Percentiles rank a stretch among this genome's conserved stretches.
phyloP scores from a whole-genome alignment of 2,797 vertebrate genomes.

The Molossus alvarezi region DNA sequence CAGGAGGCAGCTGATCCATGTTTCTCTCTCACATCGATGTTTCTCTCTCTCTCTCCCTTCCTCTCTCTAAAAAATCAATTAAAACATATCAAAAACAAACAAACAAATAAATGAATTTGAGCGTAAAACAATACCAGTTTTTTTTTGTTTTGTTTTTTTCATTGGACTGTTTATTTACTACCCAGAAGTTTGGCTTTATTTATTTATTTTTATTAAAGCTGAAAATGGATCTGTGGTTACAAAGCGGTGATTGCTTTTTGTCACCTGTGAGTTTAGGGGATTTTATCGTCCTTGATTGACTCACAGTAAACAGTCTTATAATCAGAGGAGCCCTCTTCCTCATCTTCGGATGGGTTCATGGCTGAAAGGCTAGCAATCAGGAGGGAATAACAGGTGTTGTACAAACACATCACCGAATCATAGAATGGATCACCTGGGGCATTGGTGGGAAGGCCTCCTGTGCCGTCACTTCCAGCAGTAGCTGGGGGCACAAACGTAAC shows the following conservation, averaged over 20 bases:
- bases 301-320: background rate
- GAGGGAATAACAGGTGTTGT: background rate
- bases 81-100: too few species aligned
- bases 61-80: too few species aligned
- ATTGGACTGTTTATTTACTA: background rate
- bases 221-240: background rate
- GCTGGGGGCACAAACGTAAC: accelerated
- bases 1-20: too few species aligned
- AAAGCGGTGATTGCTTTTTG: background rate
- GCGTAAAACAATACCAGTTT: too few species aligned
- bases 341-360: background rate
- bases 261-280: background rate
- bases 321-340: background rate
- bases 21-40: too few species aligned
- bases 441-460: too few species aligned
- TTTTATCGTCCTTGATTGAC: background rate
- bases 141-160: background rate
- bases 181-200: accelerated
- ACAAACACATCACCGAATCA: background rate
- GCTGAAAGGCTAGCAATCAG: background rate
- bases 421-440: background rate
- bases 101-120: too few species aligned
- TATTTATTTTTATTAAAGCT: background rate
- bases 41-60: too few species aligned
- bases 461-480: accelerated